Evolutionary conservation across 2,888 invertebrate species (phyloP).

Genomic region (Tiliacea aurago): DNA sequence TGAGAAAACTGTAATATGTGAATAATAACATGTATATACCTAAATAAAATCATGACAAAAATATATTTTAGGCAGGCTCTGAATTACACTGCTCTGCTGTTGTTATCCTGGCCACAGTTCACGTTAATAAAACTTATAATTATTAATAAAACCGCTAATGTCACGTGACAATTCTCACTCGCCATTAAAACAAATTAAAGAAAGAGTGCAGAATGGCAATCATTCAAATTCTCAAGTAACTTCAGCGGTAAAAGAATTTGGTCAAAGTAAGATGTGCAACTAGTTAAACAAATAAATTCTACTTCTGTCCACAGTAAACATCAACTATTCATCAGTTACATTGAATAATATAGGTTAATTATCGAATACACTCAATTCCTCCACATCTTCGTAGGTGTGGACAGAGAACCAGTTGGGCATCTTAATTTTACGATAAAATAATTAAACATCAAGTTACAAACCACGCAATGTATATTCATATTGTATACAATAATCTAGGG

Average conservation of each 20-base stretch:
- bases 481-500: slow-evolving; percentile 90
- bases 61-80: slow-evolving; percentile 91
- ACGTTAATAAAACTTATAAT: slow-evolving; percentile 87
- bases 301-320: slow-evolving; percentile 79
- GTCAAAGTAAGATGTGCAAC: slow-evolving; percentile 90
- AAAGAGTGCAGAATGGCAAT: slow-evolving; percentile 79
- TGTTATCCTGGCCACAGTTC: slow-evolving; percentile 90
- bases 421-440: slow-evolving; percentile 89
- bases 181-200: slow-evolving; percentile 74
- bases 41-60: slow-evolving; percentile 91
- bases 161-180: slow-evolving; percentile 84
- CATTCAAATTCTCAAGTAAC: slow-evolving; percentile 84
- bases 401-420: slow-evolving; percentile 87
- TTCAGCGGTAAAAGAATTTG: slow-evolving; percentile 83
- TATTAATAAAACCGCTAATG: slow-evolving; percentile 83
- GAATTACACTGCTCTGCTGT: slow-evolving; percentile 89
- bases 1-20: slow-evolving; percentile 91
- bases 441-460: slow-evolving; percentile 89
- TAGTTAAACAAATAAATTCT: slow-evolving; percentile 79
- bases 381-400: slow-evolving; percentile 75
- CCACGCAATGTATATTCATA: slow-evolving; percentile 90
- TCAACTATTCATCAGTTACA: slow-evolving; percentile 69
- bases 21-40: slow-evolving; percentile 91
- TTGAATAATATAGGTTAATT: slow-evolving; percentile 70
- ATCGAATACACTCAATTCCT: slow-evolving; percentile 81